Conservation (phyloP, 1,140 invertebrate genomes). For the Wasmannia auropunctata region DNA sequence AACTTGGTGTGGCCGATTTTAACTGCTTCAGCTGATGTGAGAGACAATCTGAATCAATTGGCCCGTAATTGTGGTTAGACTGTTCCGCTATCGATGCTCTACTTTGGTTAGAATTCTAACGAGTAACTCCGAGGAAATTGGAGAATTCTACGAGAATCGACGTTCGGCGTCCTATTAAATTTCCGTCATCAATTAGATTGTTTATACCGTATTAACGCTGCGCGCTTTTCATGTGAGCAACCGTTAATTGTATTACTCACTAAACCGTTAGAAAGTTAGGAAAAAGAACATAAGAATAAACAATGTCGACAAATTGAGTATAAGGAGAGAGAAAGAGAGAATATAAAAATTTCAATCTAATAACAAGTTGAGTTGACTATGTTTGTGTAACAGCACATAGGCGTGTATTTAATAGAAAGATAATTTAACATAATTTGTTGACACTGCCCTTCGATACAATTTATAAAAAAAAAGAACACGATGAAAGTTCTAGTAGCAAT, state of each 20-base stretch:
- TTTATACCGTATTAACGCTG: not conserved
- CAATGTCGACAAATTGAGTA: not conserved
- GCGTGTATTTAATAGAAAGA: not conserved
- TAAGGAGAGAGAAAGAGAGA: not conserved
- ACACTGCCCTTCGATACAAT: constrained; percentile 15
- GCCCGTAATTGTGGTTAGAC: constrained; percentile 53
- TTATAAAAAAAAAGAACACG: not conserved
- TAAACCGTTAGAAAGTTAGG: constrained; percentile 20
- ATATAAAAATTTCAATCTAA: not conserved
- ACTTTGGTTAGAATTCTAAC: constrained; percentile 38
- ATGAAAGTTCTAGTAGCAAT: constrained; percentile 40
- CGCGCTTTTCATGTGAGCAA: not conserved
- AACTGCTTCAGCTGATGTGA: not conserved
- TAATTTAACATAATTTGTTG: constrained; percentile 31
- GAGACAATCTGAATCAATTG: constrained; percentile 65
- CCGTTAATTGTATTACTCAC: not conserved
- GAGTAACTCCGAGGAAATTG: constrained; percentile 10
- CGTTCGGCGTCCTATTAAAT: not conserved
- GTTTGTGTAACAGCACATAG: not conserved
- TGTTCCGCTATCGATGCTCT: constrained; percentile 31
- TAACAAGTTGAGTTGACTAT: not conserved
- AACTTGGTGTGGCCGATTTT: not conserved
- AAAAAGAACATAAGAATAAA: not conserved
- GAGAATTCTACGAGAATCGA: constrained; percentile 14
- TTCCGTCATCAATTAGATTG: not conserved